Evolutionary conservation across 2,888 invertebrate genomes (phyloP).

Genomic region (Ethmia dodecea): DNA sequence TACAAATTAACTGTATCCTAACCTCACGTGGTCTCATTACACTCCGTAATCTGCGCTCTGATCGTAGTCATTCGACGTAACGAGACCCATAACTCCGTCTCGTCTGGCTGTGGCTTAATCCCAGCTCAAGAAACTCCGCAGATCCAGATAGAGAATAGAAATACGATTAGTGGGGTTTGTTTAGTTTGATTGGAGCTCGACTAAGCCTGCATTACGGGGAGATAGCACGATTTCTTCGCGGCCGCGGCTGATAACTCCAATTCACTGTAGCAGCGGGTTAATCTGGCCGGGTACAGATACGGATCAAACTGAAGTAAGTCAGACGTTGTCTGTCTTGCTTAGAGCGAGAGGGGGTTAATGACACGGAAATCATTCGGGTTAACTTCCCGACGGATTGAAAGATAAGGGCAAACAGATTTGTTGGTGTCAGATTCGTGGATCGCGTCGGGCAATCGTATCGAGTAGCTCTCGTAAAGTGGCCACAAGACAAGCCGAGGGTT

Average conservation of each 20-base stretch:
- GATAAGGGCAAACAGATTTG: slow-evolving; percentile 72
- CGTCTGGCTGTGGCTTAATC: slow-evolving; percentile 62
- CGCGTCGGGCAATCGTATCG: slow-evolving; percentile 26
- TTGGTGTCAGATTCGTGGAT: slow-evolving; percentile 44
- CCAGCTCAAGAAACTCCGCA: slow-evolving; percentile 57
- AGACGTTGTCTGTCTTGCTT: slow-evolving; percentile 76
- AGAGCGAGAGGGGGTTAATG: slow-evolving; percentile 71
- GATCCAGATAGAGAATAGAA: slow-evolving; percentile 67
- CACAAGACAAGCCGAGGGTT: slow-evolving; percentile 5
- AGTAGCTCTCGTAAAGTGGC: slow-evolving; percentile 20
- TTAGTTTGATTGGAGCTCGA: slow-evolving; percentile 71
- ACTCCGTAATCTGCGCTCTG: slow-evolving; percentile 25
- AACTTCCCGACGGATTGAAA: slow-evolving; percentile 68
- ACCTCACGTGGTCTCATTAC: slow-evolving; percentile 10
- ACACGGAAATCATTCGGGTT: slow-evolving; percentile 75
- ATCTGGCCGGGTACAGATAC: slow-evolving; percentile 67
- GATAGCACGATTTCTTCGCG: slow-evolving; percentile 74
- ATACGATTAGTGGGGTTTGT: slow-evolving; percentile 71
- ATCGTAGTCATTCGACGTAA: slow-evolving; percentile 59
- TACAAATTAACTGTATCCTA: slow-evolving; percentile 5
- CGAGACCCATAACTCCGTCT: slow-evolving; percentile 62
- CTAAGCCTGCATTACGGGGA: slow-evolving; percentile 66
- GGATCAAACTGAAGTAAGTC: slow-evolving; percentile 72
- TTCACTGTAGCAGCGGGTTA: slow-evolving; percentile 62
- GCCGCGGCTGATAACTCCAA: slow-evolving; percentile 65